Evolutionary conservation across 2,888 invertebrate genomes (phyloP), one percentile per base, ranked within the genome.

Genomic region (Coremacera marginata): DNA sequence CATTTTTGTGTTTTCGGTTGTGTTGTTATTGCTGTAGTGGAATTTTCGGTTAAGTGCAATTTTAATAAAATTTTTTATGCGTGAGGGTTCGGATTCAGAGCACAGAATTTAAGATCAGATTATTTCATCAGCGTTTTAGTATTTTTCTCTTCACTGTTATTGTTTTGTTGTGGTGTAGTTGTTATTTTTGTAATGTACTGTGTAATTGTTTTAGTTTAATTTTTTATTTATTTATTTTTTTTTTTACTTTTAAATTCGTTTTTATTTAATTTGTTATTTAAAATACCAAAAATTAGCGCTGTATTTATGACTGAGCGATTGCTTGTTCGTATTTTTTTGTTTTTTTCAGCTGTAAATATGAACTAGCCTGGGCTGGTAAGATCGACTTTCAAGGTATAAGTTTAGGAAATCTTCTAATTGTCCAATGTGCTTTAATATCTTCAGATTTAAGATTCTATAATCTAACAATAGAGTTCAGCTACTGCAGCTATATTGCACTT

Each of bases 291-390:
- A 78, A 76, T 22, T 75, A 75, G 79, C 78, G 86, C 85, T 86
- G 86, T 81, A 84, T 83, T 82, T 76, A 84, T 85, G 82, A 84
- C 84, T 49, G 82, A 86, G 84, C 86, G 84, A 86, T 82, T 80
- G 83, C 80, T 86, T 86, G 84, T 79, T 77, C 62, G 77, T 31
- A 5, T 9, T 62, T 62, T 11, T 25, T 19, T 60, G 2, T 22
- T n/a, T 60, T 9, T 25, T 0, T 5, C 11, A 16, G 44, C 44
- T 44, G 1, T 44, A 44, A 11, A 44, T 11, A 11, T 44, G 44
- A 44, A 44, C 44, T 44, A 7, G 14, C 1, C 14, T 44, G 44
- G 11, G 44, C 44, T 14, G 44, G 14, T 44, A 2, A 44, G 11
- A 44, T 11, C 11, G 44, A 44, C 11, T 44, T 44, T 2, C 1